Conservation (phyloP, 1,140 invertebrate genomes). For the Nasonia giraulti region DNA sequence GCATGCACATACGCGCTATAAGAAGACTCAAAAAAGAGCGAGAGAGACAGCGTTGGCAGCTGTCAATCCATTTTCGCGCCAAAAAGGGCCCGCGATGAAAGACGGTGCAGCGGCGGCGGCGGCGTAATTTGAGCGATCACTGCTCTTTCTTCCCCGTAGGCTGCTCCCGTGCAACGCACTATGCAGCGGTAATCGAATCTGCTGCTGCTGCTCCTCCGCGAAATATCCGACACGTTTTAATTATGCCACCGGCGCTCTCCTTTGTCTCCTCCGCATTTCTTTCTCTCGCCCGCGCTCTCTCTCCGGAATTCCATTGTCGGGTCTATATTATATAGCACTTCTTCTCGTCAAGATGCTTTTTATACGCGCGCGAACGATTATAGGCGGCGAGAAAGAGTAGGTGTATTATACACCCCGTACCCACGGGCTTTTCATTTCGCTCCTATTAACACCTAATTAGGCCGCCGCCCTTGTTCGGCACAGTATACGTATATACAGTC, state of each 20-base stretch:
- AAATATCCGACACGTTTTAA: constrained; percentile 69
- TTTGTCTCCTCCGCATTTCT: constrained; percentile 58
- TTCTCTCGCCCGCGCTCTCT: constrained; percentile 58
- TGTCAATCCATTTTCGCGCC: constrained; percentile 62
- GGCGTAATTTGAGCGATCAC: constrained; percentile 51
- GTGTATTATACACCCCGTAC: neutral
- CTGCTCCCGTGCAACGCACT: neutral
- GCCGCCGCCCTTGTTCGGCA: neutral
- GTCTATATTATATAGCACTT: too few species aligned
- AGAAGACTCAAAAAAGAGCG: constrained; percentile 18
- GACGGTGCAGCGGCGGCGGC: constrained; percentile 35
- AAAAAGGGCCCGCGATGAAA: constrained; percentile 56
- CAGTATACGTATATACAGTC: neutral
- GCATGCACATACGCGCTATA: neutral
- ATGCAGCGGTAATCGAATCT: constrained; percentile 12
- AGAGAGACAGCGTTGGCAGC: constrained; percentile 54
- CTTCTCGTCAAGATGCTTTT: too few species aligned
- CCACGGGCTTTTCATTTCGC: constrained; percentile 30
- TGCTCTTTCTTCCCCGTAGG: constrained; percentile 23
- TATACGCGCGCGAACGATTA: neutral
- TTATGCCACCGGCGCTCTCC: constrained; percentile 63
- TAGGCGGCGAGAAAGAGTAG: neutral
- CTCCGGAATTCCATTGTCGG: constrained; percentile 54
- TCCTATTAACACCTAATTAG: constrained; percentile 49
- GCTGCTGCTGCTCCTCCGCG: constrained; percentile 32